Evolutionary conservation across 2,113 vertebrate species (phyloP), one percentile per base, ranked within the genome.

Genomic region (Etheostoma spectabile): DNA sequence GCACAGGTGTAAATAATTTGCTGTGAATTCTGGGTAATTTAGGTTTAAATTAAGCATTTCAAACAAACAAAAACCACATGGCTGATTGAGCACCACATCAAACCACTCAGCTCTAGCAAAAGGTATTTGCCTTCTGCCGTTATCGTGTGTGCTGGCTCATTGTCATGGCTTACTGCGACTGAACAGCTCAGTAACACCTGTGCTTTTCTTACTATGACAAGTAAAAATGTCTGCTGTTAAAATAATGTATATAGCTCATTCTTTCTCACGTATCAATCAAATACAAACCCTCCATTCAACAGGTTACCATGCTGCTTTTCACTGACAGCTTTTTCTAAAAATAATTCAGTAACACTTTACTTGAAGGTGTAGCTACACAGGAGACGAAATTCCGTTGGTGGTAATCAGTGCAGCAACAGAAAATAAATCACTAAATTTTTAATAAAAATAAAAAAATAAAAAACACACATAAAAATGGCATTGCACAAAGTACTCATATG

Each of bases 161-260:
- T 59, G 38, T 65, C 55, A 60, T 27, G 12, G 30, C 21, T 66
- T 16, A 63, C 30, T 33, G 38, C 18, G 22, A 77, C 63, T 22
- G 12, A 48, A 35, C 1, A 59, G 27, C 59, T 30, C 16, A 52
- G 30, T 33, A 48, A 42, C 45, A 27, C 46, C 55, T 62, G 48
- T 30, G 42, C 46, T 38, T 74, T 68, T n/a, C 1, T 16, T 53
- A 38, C 22, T 38, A 13, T 52, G 57, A 48, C 46, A 57, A 67
- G 45, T 51, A 12, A 61, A 62, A 33, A 52, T 19, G 2, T 68
- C 51, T 84, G 46, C 49, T 63, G 21, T 67, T 21, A 35, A 30
- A 63, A 46, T 51, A 70, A 55, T 33, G 45, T 57, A 1, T 56
- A 8, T 12, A 6, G 22, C 51, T 78, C 8, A 4, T 62, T 18